phyloP scores from a whole-genome alignment of 2,797 vertebrate species.

The Lateolabrax maculatus region DNA sequence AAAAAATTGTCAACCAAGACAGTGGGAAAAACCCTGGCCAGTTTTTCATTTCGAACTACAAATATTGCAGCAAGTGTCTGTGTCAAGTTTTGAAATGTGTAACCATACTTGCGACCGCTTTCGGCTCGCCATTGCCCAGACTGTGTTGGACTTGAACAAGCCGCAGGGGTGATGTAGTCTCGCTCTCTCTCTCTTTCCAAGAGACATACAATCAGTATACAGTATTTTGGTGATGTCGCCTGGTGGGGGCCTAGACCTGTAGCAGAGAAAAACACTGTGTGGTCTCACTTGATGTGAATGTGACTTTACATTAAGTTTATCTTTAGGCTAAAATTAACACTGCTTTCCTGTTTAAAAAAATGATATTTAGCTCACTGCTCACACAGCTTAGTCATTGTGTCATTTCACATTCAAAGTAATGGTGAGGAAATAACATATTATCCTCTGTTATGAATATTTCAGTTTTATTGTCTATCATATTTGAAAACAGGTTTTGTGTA shows the following conservation, averaged over 20 bases:
- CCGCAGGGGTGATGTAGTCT: too few relatives aligned
- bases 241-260: neutral
- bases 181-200: too few relatives aligned
- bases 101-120: too few relatives aligned
- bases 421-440: constrained; percentile 35
- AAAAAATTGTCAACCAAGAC: too few relatives aligned
- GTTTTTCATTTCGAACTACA: too few relatives aligned
- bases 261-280: neutral
- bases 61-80: too few relatives aligned
- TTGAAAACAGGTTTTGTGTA: constrained; percentile 19
- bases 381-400: constrained; percentile 61
- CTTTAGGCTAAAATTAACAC: neutral
- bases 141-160: too few relatives aligned
- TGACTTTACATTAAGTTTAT: neutral
- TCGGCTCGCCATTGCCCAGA: too few relatives aligned
- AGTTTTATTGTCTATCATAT: constrained; percentile 11
- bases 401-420: constrained; percentile 79
- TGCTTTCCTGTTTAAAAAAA: neutral
- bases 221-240: neutral
- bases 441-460: constrained; percentile 1
- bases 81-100: too few relatives aligned
- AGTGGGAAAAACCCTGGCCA: too few relatives aligned
- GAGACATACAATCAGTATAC: too few relatives aligned
- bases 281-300: constrained; percentile 3
- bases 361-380: neutral